These are phyloP conservation scores for Scolopax mira DNA, from an alignment of 2,113 vertebrate species.

Conservation along the genomic window DNA sequence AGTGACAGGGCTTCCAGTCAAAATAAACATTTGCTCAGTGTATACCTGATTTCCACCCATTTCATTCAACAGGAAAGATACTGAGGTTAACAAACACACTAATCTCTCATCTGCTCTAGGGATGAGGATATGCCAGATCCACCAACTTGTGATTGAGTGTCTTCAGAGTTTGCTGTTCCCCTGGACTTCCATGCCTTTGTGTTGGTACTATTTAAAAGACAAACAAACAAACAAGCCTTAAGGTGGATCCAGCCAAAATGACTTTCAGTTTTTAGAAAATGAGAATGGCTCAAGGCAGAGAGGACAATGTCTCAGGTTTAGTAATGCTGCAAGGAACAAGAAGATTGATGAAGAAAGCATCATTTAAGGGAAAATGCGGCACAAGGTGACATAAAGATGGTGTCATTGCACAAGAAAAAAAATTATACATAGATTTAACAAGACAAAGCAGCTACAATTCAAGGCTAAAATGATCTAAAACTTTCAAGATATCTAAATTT, in stretches of 20 bases:
- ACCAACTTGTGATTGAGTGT: neutral
- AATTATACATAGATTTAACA: neutral
- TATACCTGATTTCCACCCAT: conserved; percentile 34
- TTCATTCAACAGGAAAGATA: conserved; percentile 46
- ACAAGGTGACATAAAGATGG: neutral
- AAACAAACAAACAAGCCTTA: neutral
- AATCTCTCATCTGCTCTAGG: conserved; percentile 36
- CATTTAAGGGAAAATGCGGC: neutral
- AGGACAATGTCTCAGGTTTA: neutral
- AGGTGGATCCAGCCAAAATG: neutral
- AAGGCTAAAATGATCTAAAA: neutral
- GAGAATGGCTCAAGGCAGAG: neutral
- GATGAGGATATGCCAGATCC: neutral
- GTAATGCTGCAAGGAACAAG: neutral
- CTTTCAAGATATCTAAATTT: neutral
- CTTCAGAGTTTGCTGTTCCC: neutral
- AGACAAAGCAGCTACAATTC: neutral
- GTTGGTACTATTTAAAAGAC: neutral
- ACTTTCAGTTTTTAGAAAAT: neutral
- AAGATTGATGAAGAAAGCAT: neutral
- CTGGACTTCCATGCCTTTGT: neutral
- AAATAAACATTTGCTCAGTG: conserved; percentile 53
- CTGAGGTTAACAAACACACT: conserved; percentile 6
- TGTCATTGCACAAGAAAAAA: neutral
- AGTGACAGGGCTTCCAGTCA: conserved; percentile 58